A percentile compares a stretch with the other conserved stretches of the same genome.
These are phyloP conservation scores for Cuculus canorus DNA, from an alignment of 2,797 vertebrate species.

Conservation along the genomic window DNA sequence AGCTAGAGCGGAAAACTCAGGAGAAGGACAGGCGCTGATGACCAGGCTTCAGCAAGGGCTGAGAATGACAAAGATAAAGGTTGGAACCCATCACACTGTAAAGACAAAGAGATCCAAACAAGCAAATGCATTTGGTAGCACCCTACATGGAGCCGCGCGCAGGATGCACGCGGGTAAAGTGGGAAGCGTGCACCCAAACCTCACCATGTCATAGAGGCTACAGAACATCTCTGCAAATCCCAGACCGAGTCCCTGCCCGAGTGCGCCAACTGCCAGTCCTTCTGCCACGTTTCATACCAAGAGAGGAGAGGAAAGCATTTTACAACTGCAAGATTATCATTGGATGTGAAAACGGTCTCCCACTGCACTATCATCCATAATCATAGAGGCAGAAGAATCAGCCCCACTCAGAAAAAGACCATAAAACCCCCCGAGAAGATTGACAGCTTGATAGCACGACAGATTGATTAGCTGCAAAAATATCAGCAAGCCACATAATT, in stretches of 20 bases:
- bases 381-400: background rate
- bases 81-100: background rate
- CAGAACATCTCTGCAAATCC: background rate
- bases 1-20: background rate
- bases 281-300: accelerated
- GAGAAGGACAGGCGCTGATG: background rate
- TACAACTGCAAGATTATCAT: background rate
- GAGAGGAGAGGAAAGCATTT: background rate
- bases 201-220: background rate
- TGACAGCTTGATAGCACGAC: background rate
- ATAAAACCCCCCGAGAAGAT: background rate
- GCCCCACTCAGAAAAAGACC: background rate
- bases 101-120: background rate
- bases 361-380: background rate
- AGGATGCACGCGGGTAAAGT: accelerated
- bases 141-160: accelerated
- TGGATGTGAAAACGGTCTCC: background rate
- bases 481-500: conserved; percentile 15
- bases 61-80: background rate
- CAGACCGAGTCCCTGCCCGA: background rate
- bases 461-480: conserved; percentile 43
- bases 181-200: background rate
- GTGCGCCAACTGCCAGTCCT: background rate
- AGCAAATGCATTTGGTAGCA: accelerated
- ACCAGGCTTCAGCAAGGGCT: background rate